Conservation (phyloP, 1,140 invertebrate species). For the Cardiocondyla obscurior region DNA sequence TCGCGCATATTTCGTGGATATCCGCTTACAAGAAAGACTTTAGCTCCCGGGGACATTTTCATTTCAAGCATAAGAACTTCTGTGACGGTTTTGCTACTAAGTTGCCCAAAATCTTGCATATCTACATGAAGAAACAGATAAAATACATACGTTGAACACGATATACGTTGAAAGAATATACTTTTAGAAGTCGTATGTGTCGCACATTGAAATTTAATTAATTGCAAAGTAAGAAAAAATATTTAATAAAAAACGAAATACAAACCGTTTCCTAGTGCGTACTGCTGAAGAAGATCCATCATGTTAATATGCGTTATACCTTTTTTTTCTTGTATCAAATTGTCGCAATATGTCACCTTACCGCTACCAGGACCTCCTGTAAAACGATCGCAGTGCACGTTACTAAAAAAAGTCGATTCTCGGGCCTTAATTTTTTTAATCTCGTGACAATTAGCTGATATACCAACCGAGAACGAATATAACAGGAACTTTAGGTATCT, state of each 20-base stretch:
- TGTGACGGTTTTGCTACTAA: constrained; percentile 93
- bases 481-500: constrained; percentile 92
- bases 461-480: constrained; percentile 92
- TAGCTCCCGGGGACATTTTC: constrained; percentile 94
- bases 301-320: constrained; percentile 95
- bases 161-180: neutral
- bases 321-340: constrained; percentile 92
- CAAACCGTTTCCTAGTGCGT: constrained; percentile 93
- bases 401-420: neutral
- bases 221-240: too few relatives aligned
- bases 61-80: constrained; percentile 96
- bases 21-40: constrained; percentile 97
- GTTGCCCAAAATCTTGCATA: constrained; percentile 92
- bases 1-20: constrained; percentile 97
- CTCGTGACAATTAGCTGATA: neutral
- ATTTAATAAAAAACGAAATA: neutral
- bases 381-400: constrained; percentile 34
- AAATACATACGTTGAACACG: too few relatives aligned
- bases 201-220: neutral
- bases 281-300: constrained; percentile 94
- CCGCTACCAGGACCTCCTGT: constrained; percentile 94
- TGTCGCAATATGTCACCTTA: constrained; percentile 96
- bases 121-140: constrained; percentile 83
- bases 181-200: neutral
- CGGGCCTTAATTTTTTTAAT: neutral